A percentile compares a stretch with the other conserved stretches of the same genome.
Evolutionary conservation across 1,140 invertebrate genomes (phyloP).

Genomic region (Macrostomum lignano): DNA sequence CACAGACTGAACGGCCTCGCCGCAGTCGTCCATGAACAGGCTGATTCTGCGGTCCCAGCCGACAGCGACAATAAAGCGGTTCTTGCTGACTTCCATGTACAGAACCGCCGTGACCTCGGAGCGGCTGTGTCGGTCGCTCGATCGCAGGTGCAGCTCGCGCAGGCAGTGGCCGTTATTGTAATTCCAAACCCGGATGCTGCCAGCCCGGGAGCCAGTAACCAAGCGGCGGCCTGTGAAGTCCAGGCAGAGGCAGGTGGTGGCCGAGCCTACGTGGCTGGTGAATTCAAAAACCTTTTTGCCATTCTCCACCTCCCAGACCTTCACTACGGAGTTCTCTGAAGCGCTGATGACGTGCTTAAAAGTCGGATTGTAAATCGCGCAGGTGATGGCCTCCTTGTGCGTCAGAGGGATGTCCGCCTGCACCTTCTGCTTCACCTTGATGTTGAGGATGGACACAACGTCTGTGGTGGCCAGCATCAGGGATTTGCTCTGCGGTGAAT

Average conservation of each 20-base stretch:
- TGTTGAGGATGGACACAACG: no score
- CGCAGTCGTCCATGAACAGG: constrained; percentile 19
- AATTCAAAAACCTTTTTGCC: constrained; percentile 24
- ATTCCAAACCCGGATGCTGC: constrained; percentile 25
- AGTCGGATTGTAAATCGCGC: constrained; percentile 19
- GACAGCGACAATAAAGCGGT: constrained; percentile 24
- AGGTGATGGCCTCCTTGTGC: constrained; percentile 25
- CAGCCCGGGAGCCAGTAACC: constrained; percentile 26
- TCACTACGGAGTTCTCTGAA: constrained; percentile 20
- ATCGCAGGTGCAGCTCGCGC: constrained; percentile 4
- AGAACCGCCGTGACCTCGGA: constrained; percentile 20
- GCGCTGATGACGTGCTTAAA: constrained; percentile 26
- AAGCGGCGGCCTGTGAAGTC: constrained; percentile 21
- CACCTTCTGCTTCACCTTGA: constrained; percentile 14
- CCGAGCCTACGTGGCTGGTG: constrained; percentile 20
- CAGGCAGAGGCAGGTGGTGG: constrained; percentile 26
- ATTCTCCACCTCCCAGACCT: constrained; percentile 27
- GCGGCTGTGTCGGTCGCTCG: background rate
- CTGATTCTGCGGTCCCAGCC: constrained; percentile 28
- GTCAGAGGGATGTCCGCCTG: constrained; percentile 22
- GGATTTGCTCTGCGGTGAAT: no score
- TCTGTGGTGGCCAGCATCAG: no score
- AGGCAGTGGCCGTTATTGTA: constrained; percentile 29
- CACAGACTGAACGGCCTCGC: background rate
- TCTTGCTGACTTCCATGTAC: constrained; percentile 26